Conservation (phyloP, 2,797 vertebrate species). For the Sebastes vulpes region DNA sequence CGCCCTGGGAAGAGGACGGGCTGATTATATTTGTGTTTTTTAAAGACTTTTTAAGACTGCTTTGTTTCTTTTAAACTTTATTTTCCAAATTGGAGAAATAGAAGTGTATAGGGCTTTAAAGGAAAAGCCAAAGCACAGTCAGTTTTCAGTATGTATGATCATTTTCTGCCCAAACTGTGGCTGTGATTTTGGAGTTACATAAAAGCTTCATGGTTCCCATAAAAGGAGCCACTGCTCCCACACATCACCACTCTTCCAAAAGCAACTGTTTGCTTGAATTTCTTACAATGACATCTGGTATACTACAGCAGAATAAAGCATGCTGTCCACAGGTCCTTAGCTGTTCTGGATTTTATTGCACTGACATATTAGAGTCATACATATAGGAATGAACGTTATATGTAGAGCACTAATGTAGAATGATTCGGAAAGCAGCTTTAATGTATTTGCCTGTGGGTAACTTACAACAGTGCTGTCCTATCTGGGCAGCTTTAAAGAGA, state of each 20-base stretch:
- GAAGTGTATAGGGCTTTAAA: background rate
- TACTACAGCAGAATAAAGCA: background rate
- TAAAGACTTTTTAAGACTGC: background rate
- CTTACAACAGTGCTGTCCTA: background rate
- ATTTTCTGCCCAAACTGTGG: background rate
- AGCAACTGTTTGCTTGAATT: background rate
- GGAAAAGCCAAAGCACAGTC: background rate
- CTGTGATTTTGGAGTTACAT: slow-evolving; percentile 7
- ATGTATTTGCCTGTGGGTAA: background rate
- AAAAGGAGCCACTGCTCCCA: background rate
- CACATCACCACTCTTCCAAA: background rate
- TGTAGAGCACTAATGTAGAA: background rate
- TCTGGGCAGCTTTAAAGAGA: slow-evolving; percentile 55
- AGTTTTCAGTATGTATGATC: background rate
- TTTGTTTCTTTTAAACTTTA: background rate
- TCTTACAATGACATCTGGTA: background rate
- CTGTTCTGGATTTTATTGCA: background rate
- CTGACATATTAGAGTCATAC: background rate
- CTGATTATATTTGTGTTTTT: background rate
- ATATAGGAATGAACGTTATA: background rate
- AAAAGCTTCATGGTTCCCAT: slow-evolving; percentile 1
- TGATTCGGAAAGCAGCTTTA: background rate
- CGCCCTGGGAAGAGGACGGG: background rate
- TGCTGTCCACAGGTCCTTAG: background rate
- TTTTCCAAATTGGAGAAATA: background rate